Evolutionary conservation across 2,113 vertebrate genomes (phyloP), one percentile per base, ranked within the genome.

Genomic region (Mus spicilegus): DNA sequence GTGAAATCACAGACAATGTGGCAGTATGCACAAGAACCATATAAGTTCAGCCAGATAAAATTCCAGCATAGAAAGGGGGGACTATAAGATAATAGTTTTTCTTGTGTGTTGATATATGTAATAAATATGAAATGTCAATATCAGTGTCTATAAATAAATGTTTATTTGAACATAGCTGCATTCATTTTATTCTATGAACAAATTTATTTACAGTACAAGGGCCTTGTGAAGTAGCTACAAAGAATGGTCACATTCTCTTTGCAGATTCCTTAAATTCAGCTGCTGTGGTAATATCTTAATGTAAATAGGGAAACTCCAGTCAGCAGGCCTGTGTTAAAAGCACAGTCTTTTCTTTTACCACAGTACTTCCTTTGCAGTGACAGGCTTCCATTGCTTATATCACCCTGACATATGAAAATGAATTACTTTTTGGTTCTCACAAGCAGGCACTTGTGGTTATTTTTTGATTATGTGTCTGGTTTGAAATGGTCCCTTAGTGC

Each of bases 101-200:
- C 76, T 76, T 61, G 49, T 54, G 33, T 12, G 33, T 12, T 67
- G 22, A 17, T 16, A 70, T 86, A 36, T 77, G 14, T 75, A 61
- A 91, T 91, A 93, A 51, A 86, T 24, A 67, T 28, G 7, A 56
- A 94, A 97, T 69, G 56, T 19, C 14, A 89, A 20, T 28, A 78
- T 73, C 46, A 51, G 24, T 67, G 2, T 51, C 67, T 13, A 61
- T 61, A 86, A 88, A 91, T 72, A 77, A 93, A 94, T 16, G 54
- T 87, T 90, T 67, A 91, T 91, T 87, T 39, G 61, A 77, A 87
- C n/a, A 69, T 4, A 73, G 22, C 3, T 22, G 39, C 36, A 28
- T 81, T 95, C n/a, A 67, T 67, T 63, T 91, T 69, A 91, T 26
- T 13, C 4, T 82, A 72, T 67, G 54, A 13, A 61, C 49, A 76